Base-by-base conservation (phyloP, 2,888 invertebrate species). In the Onchidella celtica region DNA sequence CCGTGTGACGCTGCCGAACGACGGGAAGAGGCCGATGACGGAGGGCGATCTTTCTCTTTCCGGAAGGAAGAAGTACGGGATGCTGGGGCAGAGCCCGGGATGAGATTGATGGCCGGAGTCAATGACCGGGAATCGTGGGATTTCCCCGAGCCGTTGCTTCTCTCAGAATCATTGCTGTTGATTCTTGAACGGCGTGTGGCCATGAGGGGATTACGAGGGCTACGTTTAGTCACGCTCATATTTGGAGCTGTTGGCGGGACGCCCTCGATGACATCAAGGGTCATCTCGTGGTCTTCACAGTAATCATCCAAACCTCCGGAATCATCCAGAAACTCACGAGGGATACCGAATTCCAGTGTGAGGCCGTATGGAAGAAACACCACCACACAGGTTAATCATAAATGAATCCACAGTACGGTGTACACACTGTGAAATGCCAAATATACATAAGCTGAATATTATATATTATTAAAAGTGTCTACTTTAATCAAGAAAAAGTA, bases 61-160 rank as follows among this genome's bases (percentile, higher is more conserved):
- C 76, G 55, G 36, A 81, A 84, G 27, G 84, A 84, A 3, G 79
- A 63, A 29, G 81, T 40, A 1, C 84, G 57, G 14, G 82, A 74
- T 29, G n/a, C 65, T 32, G 57, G 72, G 0, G 72, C 38, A 36
- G 79, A 74, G 3, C 79, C 74, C 0, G 79, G 79, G 9, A 63
- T 70, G 38, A 70, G 29, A 27, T 78, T 57, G n/a, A 69, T 69
- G 34, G 47, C 38, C 4, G 74, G 40, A 32, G 78, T 36, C 11
- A 68, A 4, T 14, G 75, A 68, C 29, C 77, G 40, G 4, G 29
- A 47, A 17, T 70, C 65, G 0, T 21, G 32, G n/a, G 38, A 57
- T 32, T 38, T 55, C 0, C 36, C 68, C 34, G 66, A 73, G 27
- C 38, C 66, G 29, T 17, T 29, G 40, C 77, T 72, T 59, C 66